Base-by-base conservation (phyloP, 2,888 invertebrate genomes). In the Heliconius erato region DNA sequence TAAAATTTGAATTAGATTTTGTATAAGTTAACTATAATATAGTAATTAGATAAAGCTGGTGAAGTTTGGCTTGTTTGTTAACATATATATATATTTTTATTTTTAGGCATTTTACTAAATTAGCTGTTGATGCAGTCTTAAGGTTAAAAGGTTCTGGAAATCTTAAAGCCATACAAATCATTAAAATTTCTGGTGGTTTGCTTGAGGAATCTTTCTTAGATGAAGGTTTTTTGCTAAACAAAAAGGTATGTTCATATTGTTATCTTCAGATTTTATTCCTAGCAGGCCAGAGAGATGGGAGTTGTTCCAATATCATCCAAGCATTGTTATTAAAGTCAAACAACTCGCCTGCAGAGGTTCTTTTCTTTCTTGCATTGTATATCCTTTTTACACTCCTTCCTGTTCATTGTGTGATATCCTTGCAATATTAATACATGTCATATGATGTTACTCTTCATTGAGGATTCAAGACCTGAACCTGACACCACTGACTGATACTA, bases 131-230 rank as follows among this genome's bases (percentile, higher is more conserved):
- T 94, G 99, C 99, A 84, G 98, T 99, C 11, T 92, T 99, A 63
- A 97, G 99, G 87, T 96, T 99, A 23, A 99, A 99, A 94, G 99
- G 99, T 19, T 99, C 99, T 77, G 99, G 99, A 14, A 99, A 99
- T 93, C 95, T 99, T 67, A 98, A 98, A 88, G 98, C 99, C 12
- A 99, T 99, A 90, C 99, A 99, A 94, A 98, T 99, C 69, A 99
- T 99, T 83, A 99, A 99, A 93, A 99, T 99, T 89, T 97, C 98
- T 84, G 99, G 99, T 85, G 99, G 98, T 83, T 97, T 98, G 49
- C 96, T 99, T 79, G 97, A 98, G 85, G 99, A 99, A 90, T 99
- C 99, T 1, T 99, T 99, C 95, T 96, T 99, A 72, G 99, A 99
- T 96, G 98, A 98, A 90, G 98, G 98, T 86, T 99, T 99, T 92